These are phyloP conservation scores for Zaprionus taronus DNA, from an alignment of 1,140 invertebrate genomes.

Conservation along the genomic window DNA sequence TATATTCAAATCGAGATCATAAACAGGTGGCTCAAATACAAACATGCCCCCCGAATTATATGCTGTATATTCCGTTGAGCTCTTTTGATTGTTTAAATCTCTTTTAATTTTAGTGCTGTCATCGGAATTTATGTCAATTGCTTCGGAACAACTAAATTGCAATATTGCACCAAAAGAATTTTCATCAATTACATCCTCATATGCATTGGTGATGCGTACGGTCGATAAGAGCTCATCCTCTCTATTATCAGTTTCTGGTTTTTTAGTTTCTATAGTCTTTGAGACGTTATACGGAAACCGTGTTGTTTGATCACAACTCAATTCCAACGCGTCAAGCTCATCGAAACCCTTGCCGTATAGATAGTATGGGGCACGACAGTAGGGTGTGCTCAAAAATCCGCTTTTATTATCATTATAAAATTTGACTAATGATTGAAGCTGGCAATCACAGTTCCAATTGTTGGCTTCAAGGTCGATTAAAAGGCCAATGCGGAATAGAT, in stretches of 20 bases:
- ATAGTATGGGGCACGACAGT: constrained; percentile 47
- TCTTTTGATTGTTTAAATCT: background rate
- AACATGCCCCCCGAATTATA: constrained; percentile 15
- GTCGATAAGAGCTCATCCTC: background rate
- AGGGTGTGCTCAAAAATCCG: constrained; percentile 49
- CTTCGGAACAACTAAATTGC: constrained; percentile 39
- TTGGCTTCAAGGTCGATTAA: constrained; percentile 52
- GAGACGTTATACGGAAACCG: background rate
- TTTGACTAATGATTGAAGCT: constrained; percentile 28
- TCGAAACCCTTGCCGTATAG: constrained; percentile 50
- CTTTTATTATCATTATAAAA: constrained; percentile 36
- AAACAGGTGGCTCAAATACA: constrained; percentile 51
- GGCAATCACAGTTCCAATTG: constrained; percentile 58
- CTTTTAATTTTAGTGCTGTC: background rate
- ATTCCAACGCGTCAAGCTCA: constrained; percentile 26
- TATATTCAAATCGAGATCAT: constrained; percentile 55
- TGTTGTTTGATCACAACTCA: constrained; percentile 18
- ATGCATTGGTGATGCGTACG: background rate
- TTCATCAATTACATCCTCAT: background rate
- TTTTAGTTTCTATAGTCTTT: background rate
- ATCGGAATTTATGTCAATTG: constrained; percentile 15
- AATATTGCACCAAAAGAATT: constrained; percentile 21
- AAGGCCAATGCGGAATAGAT: background rate
- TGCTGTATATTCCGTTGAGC: background rate
- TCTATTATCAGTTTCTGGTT: background rate